Percentiles rank a stretch among this genome's conserved stretches.
These are phyloP conservation scores for Platysteira castanea DNA, from an alignment of 2,113 vertebrate species.

Conservation along the genomic window DNA sequence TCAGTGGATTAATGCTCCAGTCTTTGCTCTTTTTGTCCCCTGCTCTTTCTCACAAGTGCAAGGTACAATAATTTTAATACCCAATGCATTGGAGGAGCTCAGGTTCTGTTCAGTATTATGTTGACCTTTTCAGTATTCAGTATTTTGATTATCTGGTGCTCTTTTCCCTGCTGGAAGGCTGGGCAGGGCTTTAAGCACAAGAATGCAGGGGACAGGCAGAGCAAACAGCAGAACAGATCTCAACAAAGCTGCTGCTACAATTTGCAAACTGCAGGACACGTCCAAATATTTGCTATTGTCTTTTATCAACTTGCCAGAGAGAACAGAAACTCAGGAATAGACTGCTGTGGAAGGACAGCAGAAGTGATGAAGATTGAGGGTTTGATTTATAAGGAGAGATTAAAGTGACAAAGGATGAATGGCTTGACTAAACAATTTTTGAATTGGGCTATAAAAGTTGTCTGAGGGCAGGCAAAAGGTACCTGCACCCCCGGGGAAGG, in stretches of 20 bases:
- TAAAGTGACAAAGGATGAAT: neutral
- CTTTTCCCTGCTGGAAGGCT: neutral
- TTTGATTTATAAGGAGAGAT: neutral
- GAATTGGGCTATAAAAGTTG: neutral
- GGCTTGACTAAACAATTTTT: neutral
- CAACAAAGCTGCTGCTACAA: neutral
- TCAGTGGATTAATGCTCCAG: neutral
- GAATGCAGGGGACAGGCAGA: neutral
- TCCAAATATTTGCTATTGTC: neutral
- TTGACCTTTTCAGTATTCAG: slow-evolving; percentile 42
- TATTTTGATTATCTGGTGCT: slow-evolving; percentile 26
- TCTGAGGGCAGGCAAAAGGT: neutral
- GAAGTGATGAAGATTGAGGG: neutral
- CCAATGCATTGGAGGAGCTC: neutral
- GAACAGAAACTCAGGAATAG: neutral
- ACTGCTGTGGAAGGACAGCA: neutral
- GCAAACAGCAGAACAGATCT: neutral
- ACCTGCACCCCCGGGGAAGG: neutral
- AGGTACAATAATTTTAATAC: neutral
- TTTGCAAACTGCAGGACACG: neutral
- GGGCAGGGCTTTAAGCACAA: neutral
- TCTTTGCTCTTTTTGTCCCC: neutral
- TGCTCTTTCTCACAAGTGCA: neutral
- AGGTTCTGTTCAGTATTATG: neutral
- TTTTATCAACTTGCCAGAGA: neutral